phyloP scores from a whole-genome alignment of 2,113 vertebrate genomes.

The Bujurquina vittata region DNA sequence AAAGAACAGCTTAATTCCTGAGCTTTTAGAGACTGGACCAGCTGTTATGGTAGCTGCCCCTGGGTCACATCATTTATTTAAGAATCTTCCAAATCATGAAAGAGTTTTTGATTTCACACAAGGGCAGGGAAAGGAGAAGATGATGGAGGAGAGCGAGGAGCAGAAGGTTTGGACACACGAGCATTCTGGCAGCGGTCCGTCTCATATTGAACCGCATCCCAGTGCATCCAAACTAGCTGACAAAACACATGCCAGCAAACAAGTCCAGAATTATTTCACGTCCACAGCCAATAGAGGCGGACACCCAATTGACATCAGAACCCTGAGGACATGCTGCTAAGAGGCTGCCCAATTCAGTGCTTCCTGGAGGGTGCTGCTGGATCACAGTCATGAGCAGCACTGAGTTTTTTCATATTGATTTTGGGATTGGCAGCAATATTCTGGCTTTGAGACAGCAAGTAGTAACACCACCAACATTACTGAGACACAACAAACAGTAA shows the following conservation, averaged over 20 bases:
- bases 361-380: slow-evolving; percentile 5
- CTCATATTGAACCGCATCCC: slow-evolving; percentile 47
- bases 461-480: not conserved
- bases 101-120: slow-evolving; percentile 7
- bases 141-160: not conserved
- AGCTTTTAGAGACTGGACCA: not conserved
- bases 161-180: slow-evolving; percentile 11
- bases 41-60: not conserved
- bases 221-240: slow-evolving; percentile 44
- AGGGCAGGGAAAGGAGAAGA: not conserved
- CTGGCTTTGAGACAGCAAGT: not conserved
- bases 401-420: slow-evolving; percentile 16
- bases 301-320: slow-evolving; percentile 39
- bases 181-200: slow-evolving; percentile 46
- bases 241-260: slow-evolving; percentile 47
- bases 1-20: not conserved
- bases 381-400: not conserved
- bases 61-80: slow-evolving; percentile 3
- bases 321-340: slow-evolving; percentile 20
- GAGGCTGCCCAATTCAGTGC: slow-evolving; percentile 20
- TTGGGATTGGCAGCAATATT: not conserved
- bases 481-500: not conserved
- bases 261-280: slow-evolving; percentile 34
- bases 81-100: slow-evolving; percentile 20
- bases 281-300: slow-evolving; percentile 35